Conservation (phyloP, 2,888 invertebrate species). For the Zelleria hepariella region DNA sequence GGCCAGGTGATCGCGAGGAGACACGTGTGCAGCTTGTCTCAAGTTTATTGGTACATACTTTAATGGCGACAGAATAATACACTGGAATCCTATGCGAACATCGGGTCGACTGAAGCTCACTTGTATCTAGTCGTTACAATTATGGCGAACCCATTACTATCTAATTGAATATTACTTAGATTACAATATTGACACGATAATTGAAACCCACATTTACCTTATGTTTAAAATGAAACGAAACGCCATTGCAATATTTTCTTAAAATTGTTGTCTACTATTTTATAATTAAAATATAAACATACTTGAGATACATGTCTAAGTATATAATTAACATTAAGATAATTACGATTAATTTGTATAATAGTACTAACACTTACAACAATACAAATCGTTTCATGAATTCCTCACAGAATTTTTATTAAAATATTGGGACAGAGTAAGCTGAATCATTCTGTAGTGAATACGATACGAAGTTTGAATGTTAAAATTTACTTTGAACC, state of each 20-base stretch:
- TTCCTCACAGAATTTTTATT: conserved; percentile 8
- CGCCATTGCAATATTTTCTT: conserved; percentile 19
- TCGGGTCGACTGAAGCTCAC: conserved; percentile 52
- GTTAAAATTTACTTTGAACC: too few relatives aligned
- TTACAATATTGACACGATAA: conserved; percentile 58
- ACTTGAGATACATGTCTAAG: conserved; percentile 31
- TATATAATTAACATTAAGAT: conserved; percentile 25
- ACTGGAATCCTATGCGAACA: conserved; percentile 49
- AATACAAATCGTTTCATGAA: conserved; percentile 23
- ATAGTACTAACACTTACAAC: conserved; percentile 37
- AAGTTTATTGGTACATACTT: conserved; percentile 45
- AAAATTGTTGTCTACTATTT: conserved; percentile 29
- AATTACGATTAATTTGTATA: conserved; percentile 46
- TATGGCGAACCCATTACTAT: conserved; percentile 49
- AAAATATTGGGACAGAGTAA: background rate
- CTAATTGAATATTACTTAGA: conserved; percentile 47
- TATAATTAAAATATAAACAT: conserved; percentile 40
- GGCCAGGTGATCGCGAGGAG: conserved; percentile 5
- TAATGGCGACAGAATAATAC: conserved; percentile 62
- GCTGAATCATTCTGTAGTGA: background rate
- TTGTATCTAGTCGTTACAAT: conserved; percentile 42
- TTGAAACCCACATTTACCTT: conserved; percentile 49
- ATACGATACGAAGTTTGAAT: background rate
- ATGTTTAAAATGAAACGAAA: conserved; percentile 26
- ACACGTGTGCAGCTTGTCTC: conserved; percentile 20